Percentiles rank a stretch among this genome's conserved stretches.
Conservation (phyloP, 2,113 vertebrate species). For the Noturus placidus region DNA sequence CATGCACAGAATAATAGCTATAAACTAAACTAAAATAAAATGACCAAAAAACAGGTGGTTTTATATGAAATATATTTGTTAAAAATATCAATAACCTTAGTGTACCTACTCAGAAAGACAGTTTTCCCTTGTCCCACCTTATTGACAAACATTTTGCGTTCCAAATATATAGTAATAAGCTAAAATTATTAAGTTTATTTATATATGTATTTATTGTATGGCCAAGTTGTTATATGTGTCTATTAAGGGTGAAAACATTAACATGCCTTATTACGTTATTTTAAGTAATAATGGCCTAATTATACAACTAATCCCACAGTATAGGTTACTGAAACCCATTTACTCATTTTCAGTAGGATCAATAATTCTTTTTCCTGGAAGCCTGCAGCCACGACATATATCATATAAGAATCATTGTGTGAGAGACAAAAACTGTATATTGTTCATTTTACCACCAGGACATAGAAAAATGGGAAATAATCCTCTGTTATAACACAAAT, state of each 20-base stretch:
- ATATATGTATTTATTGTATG: too few species aligned
- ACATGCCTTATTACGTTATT: neutral
- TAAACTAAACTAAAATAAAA: neutral
- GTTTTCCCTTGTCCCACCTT: neutral
- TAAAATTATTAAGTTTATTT: neutral
- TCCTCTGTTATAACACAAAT: neutral
- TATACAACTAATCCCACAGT: neutral
- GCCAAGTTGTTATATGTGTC: too few species aligned
- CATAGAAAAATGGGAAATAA: constrained; percentile 29
- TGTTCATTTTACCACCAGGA: constrained; percentile 57
- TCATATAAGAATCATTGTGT: neutral
- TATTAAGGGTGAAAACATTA: too few species aligned
- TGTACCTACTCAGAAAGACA: neutral
- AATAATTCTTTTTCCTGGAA: neutral
- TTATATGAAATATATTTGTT: neutral
- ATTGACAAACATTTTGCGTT: neutral
- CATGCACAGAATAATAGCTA: neutral
- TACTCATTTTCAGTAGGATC: too few species aligned
- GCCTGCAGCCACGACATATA: neutral
- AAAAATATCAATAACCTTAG: too few species aligned
- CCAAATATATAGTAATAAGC: neutral
- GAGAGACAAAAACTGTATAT: constrained; percentile 39
- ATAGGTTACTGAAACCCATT: too few species aligned
- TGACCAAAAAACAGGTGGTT: neutral
- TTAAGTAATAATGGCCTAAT: neutral